phyloP scores from a whole-genome alignment of 64 coral and sea anemone species.

The Trachythela sp. region DNA sequence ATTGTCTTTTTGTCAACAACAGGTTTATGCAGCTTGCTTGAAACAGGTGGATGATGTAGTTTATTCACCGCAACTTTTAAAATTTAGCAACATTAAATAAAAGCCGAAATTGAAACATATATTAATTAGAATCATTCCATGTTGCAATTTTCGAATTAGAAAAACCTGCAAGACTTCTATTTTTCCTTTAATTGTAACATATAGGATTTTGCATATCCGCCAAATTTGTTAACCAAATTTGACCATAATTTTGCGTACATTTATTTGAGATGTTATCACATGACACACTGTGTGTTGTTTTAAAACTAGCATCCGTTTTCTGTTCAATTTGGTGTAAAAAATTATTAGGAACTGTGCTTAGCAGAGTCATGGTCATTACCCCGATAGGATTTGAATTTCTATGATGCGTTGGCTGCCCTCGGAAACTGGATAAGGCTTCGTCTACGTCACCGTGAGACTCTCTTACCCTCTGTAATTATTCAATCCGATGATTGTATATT shows the following conservation, averaged over 20 bases:
- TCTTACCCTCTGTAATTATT: neutral
- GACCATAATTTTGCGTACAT: neutral
- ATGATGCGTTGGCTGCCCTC: neutral
- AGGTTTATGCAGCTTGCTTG: neutral
- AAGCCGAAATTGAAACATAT: neutral
- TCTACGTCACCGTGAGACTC: neutral
- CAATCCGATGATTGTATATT: constrained; percentile 1
- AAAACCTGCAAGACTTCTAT: neutral
- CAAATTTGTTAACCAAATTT: constrained; percentile 14
- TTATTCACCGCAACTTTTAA: neutral
- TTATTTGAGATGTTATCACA: neutral
- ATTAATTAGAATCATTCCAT: neutral
- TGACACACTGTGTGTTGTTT: neutral
- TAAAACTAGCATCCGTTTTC: neutral
- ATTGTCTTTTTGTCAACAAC: neutral
- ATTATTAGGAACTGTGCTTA: neutral
- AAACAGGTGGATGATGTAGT: neutral
- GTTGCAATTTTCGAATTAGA: neutral
- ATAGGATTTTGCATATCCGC: neutral
- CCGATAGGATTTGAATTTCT: neutral
- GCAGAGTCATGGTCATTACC: neutral
- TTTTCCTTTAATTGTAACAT: neutral
- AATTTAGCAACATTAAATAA: neutral
- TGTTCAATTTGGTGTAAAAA: neutral
- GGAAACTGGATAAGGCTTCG: neutral